A percentile compares a stretch with the other conserved stretches of the same genome.
Conservation (phyloP, 2,113 vertebrate genomes). For the Labeo catla region DNA sequence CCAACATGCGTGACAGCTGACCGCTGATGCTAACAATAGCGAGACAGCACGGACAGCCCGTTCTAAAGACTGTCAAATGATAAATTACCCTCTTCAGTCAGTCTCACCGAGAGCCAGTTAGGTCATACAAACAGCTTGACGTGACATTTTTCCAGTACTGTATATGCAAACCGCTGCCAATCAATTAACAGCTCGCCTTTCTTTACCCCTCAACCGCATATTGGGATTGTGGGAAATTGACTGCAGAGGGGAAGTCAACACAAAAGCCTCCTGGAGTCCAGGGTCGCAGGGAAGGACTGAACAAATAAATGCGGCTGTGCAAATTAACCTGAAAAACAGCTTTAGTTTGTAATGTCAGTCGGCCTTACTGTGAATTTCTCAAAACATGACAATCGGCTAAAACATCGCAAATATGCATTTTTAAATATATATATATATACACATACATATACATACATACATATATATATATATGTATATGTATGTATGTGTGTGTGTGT, state of each 20-base stretch:
- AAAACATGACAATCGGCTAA: not conserved
- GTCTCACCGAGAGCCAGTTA: slow-evolving; percentile 51
- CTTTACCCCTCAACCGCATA: slow-evolving; percentile 43
- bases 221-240: slow-evolving; percentile 55
- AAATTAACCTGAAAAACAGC: not conserved
- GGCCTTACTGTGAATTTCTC: not conserved
- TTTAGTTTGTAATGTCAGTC: not conserved
- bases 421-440: no score
- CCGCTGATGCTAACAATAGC: slow-evolving; percentile 59
- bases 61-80: slow-evolving; percentile 56
- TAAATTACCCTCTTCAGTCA: slow-evolving; percentile 59
- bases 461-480: no score
- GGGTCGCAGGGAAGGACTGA: slow-evolving; percentile 10
- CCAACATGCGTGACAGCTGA: slow-evolving; percentile 57
- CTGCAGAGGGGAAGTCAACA: slow-evolving; percentile 55
- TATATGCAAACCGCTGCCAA: slow-evolving; percentile 62
- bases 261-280: slow-evolving; percentile 38
- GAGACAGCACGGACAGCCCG: slow-evolving; percentile 44
- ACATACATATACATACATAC: no score
- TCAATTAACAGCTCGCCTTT: slow-evolving; percentile 53
- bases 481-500: no score
- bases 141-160: slow-evolving; percentile 59
- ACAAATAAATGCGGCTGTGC: slow-evolving; percentile 12
- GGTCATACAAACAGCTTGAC: slow-evolving; percentile 56
- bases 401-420: not conserved